Evolutionary conservation across 2,888 invertebrate species (phyloP), one percentile per base, ranked within the genome.

Genomic region (Argynnis bischoffii): DNA sequence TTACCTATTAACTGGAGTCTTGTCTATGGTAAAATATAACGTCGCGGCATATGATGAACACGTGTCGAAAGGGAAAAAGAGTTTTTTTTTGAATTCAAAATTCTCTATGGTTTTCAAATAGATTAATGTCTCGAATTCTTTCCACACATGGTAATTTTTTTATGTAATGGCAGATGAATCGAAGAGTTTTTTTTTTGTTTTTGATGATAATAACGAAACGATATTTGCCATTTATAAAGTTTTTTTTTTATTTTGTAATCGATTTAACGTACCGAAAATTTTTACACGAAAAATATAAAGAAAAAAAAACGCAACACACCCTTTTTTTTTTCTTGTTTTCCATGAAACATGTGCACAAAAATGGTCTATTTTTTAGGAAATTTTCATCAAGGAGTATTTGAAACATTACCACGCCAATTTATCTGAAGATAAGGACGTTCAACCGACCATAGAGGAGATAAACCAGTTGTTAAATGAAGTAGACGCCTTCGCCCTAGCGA

Each of bases 401-500:
- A 89, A 90, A 65, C 86, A 90, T 54, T 88, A 86, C 77, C 68
- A 69, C 61, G 70, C 75, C 1, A 83, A 80, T 69, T 1, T 74
- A 0, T 71, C 76, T 0, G 86, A 86, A 0, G 79, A 79, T 0
- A 82, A 81, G 13, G 73, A 76, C 31, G 76, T 77, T 4, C 79
- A 79, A 72, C 83, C 94, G 0, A 81, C 85, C 0, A 82, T 89
- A 3, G 94, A 94, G 46, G 94, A 94, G 57, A 93, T 95, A 31
- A 93, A 95, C 73, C 91, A 92, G 21, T 85, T 98, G 3, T 89
- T 97, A 67, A 83, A 92, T 35, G 99, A 99, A 88, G 95, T 98
- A 47, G 95, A 95, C 70, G 94, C 96, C 1, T 99, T 98, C 83
- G 95, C 96, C 0, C 90, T 99, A 70, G 97, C 96, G 35, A 97